phyloP scores from a whole-genome alignment of 1,140 invertebrate genomes.

The Brachionus calyciflorus region DNA sequence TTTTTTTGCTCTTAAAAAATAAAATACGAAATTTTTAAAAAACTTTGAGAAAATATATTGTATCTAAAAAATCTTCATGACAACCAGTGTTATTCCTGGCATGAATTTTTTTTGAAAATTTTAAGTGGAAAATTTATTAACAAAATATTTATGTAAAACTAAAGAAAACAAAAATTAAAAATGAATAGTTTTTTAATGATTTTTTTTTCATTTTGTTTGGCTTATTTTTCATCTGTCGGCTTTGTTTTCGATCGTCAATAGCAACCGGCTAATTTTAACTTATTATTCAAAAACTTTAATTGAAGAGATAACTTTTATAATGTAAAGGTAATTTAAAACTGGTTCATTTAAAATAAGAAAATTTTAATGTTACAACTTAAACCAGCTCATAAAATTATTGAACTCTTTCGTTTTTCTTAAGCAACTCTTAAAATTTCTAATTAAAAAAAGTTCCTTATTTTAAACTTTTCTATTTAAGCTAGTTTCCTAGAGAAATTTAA shows the following conservation, averaged over 20 bases:
- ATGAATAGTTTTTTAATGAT: conserved; percentile 39
- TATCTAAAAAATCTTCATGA: conserved; percentile 28
- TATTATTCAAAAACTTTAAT: too few species aligned
- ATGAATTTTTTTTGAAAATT: conserved; percentile 25
- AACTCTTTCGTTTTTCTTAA: too few species aligned
- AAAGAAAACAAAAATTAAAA: conserved; percentile 23
- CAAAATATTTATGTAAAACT: conserved; percentile 27
- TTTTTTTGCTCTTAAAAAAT: not conserved
- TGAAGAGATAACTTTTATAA: too few species aligned
- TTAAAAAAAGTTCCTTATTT: too few species aligned
- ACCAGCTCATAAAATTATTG: too few species aligned
- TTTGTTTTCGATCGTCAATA: conserved; percentile 19
- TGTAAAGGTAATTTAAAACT: too few species aligned
- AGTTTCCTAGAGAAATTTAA: too few species aligned
- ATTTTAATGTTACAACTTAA: too few species aligned
- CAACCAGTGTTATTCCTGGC: conserved; percentile 29
- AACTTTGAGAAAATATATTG: conserved; percentile 1
- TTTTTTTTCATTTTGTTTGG: not conserved
- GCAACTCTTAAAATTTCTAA: too few species aligned
- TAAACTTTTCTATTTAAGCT: too few species aligned
- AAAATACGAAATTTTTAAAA: not conserved
- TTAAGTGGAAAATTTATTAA: conserved; percentile 19
- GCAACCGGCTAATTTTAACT: not conserved
- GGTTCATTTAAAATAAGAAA: too few species aligned
- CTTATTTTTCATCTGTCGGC: not conserved